Evolutionary conservation across 2,113 vertebrate species (phyloP).

Genomic region (Cottus gobio): DNA sequence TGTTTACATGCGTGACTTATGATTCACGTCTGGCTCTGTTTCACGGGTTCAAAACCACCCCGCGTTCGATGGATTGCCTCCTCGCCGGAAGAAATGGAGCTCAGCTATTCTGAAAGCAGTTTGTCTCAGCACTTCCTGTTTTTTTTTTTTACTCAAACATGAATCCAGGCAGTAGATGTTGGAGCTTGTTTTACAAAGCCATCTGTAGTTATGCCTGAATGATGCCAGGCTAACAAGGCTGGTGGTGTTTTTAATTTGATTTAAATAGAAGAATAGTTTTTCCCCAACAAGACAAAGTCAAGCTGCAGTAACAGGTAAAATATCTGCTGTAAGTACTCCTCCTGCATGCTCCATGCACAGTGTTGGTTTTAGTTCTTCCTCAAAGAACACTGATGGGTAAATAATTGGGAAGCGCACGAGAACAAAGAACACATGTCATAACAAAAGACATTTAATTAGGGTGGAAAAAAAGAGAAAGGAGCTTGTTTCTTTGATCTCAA

Average conservation of each 20-base stretch:
- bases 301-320: constrained; percentile 31
- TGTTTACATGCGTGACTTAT: constrained; percentile 49
- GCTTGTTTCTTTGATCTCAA: constrained; percentile 53
- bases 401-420: constrained; percentile 30
- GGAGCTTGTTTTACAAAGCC: constrained; percentile 55
- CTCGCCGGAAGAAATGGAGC: constrained; percentile 31
- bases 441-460: constrained; percentile 59
- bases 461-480: constrained; percentile 9
- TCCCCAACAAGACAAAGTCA: constrained; percentile 26
- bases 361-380: not conserved
- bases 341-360: not conserved
- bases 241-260: constrained; percentile 37
- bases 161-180: constrained; percentile 58
- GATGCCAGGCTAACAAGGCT: constrained; percentile 57
- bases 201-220: constrained; percentile 61
- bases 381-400: not conserved
- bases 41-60: constrained; percentile 44
- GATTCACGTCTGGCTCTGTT: constrained; percentile 49
- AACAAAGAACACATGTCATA: constrained; percentile 15
- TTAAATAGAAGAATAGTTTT: constrained; percentile 60
- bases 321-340: not conserved
- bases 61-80: constrained; percentile 42
- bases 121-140: constrained; percentile 46
- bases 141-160: constrained; percentile 16
- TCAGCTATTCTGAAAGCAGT: constrained; percentile 43